phyloP scores from a whole-genome alignment of 2,113 vertebrate species.

The Cromileptes altivelis region DNA sequence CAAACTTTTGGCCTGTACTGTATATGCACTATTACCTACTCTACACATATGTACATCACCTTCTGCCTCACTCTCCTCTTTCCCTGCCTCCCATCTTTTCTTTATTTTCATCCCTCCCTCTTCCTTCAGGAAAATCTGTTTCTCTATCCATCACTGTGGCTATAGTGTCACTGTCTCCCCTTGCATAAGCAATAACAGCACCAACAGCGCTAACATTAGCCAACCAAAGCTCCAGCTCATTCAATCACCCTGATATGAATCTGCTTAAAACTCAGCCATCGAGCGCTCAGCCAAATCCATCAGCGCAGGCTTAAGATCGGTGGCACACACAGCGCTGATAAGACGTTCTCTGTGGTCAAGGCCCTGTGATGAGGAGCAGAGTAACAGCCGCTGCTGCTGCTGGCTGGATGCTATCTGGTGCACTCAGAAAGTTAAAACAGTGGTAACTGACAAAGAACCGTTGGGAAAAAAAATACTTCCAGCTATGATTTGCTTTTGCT shows the following conservation, averaged over 20 bases:
- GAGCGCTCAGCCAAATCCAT: slow-evolving; percentile 70
- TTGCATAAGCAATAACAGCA: slow-evolving; percentile 63
- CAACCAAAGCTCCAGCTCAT: slow-evolving; percentile 63
- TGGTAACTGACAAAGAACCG: slow-evolving; percentile 39
- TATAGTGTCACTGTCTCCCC: slow-evolving; percentile 47
- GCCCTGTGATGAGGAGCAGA: slow-evolving; percentile 56
- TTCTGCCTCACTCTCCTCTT: not conserved
- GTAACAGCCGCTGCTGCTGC: slow-evolving; percentile 1
- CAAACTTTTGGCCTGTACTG: too few species aligned
- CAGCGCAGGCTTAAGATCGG: slow-evolving; percentile 65
- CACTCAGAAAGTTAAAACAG: slow-evolving; percentile 33
- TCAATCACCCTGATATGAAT: slow-evolving; percentile 79
- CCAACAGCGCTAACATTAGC: slow-evolving; percentile 48
- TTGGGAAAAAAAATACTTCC: slow-evolving; percentile 56
- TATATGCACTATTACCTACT: not conserved
- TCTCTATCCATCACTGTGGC: slow-evolving; percentile 57
- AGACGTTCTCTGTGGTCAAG: slow-evolving; percentile 68
- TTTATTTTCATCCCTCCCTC: slow-evolving; percentile 11
- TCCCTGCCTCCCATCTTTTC: not conserved
- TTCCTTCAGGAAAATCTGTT: slow-evolving; percentile 48
- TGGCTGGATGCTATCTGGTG: slow-evolving; percentile 43
- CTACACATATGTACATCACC: not conserved
- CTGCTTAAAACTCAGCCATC: slow-evolving; percentile 67
- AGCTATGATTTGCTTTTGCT: slow-evolving; percentile 38
- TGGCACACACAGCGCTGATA: slow-evolving; percentile 60